These are phyloP conservation scores for Thalassarche chlororhynchos DNA, from an alignment of 2,113 vertebrate species.

Conservation along the genomic window DNA sequence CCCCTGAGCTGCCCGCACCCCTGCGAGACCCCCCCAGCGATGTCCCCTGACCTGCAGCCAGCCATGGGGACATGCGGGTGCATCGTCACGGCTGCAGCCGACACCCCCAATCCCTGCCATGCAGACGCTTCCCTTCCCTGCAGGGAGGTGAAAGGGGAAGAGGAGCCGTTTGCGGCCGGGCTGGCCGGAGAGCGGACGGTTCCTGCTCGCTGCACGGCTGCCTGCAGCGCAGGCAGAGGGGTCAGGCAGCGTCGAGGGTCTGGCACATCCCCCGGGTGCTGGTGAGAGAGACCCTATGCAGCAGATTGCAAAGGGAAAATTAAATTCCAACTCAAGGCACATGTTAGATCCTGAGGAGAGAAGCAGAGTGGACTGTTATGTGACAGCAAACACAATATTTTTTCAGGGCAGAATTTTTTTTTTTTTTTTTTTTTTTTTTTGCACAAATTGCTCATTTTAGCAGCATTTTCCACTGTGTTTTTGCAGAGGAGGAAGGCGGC, in stretches of 20 bases:
- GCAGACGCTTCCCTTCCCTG: not conserved
- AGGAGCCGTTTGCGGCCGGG: rapidly evolving
- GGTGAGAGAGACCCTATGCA: not conserved
- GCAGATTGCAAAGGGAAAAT: not conserved
- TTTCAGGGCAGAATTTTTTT: not conserved
- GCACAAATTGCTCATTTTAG: not conserved
- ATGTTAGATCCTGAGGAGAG: not conserved
- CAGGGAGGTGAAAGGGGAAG: not conserved
- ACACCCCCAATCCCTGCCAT: not conserved
- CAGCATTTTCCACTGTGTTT: not conserved
- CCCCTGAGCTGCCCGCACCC: not conserved
- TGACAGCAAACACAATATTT: not conserved
- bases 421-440: too few species aligned
- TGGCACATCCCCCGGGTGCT: not conserved
- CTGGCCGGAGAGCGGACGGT: not conserved
- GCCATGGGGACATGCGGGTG: rapidly evolving
- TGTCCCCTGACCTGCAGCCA: not conserved
- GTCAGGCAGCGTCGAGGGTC: not conserved
- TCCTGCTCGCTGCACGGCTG: not conserved
- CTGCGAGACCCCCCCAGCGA: rapidly evolving
- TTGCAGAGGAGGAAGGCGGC: not conserved
- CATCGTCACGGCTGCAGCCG: not conserved
- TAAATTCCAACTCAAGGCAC: not conserved
- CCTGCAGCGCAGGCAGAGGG: not conserved
- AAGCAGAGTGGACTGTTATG: rapidly evolving